These are phyloP conservation scores for Serrognathus titanus DNA, from an alignment of 2,888 invertebrate species.

Conservation along the genomic window DNA sequence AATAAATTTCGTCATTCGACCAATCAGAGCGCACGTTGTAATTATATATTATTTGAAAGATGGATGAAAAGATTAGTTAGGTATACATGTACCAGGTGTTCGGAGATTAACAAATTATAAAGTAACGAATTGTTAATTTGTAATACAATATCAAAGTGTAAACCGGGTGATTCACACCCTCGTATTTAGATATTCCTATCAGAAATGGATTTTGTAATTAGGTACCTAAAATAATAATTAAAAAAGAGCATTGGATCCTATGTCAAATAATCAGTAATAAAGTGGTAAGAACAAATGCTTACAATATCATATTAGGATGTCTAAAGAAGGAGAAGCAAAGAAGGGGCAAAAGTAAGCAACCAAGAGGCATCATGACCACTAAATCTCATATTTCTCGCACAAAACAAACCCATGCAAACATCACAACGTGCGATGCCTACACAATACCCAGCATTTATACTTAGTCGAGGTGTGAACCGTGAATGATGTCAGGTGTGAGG, in stretches of 20 bases:
- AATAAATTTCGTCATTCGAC: slow-evolving; percentile 1
- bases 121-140: too few species aligned
- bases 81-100: neutral
- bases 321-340: neutral
- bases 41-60: neutral
- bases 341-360: neutral
- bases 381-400: slow-evolving; percentile 21
- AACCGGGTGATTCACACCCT: too few species aligned
- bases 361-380: neutral
- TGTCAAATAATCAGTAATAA: too few species aligned
- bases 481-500: slow-evolving; percentile 27
- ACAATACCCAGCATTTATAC: slow-evolving; percentile 6
- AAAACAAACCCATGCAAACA: slow-evolving; percentile 26
- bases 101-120: too few species aligned
- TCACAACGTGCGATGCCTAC: slow-evolving; percentile 15
- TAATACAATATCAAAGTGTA: too few species aligned
- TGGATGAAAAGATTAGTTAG: neutral
- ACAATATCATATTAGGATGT: too few species aligned
- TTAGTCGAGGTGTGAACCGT: slow-evolving; percentile 23
- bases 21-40: neutral
- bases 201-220: too few species aligned
- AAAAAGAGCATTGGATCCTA: too few species aligned
- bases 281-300: too few species aligned
- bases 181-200: too few species aligned
- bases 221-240: too few species aligned